Percentiles rank a stretch among this genome's conserved stretches.
phyloP scores from a whole-genome alignment of 2,797 vertebrate species.

The Takifugu ocellatus region DNA sequence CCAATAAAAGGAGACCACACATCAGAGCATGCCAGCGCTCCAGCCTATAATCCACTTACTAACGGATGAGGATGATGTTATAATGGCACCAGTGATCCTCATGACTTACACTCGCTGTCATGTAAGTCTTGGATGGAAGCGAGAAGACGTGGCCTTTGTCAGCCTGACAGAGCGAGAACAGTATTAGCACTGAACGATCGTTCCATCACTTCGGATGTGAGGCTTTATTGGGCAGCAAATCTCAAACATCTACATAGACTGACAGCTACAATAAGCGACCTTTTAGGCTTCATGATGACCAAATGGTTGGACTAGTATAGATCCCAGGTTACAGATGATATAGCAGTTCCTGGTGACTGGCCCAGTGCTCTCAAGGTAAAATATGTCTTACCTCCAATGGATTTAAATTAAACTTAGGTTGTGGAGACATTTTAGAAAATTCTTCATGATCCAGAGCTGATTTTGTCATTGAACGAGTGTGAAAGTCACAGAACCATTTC shows the following conservation, averaged over 20 bases:
- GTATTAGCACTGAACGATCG: constrained; percentile 59
- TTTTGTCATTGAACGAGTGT: constrained; percentile 57
- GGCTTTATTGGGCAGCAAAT: constrained; percentile 41
- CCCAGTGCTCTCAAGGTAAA: constrained; percentile 4
- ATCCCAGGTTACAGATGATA: constrained; percentile 3
- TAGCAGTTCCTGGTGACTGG: not conserved
- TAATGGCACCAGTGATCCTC: constrained; percentile 61
- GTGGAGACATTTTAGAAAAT: constrained; percentile 2
- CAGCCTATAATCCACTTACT: constrained; percentile 73
- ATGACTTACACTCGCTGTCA: constrained; percentile 62
- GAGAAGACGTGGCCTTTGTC: constrained; percentile 54
- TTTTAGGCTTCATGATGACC: too few species aligned
- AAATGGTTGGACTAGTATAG: too few species aligned
- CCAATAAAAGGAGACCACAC: constrained; percentile 75
- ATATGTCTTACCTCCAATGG: constrained; percentile 9
- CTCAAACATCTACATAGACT: constrained; percentile 38
- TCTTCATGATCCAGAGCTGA: constrained; percentile 23
- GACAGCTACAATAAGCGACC: constrained; percentile 27
- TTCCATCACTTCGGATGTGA: constrained; percentile 60
- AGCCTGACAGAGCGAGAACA: constrained; percentile 49
- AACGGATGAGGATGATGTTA: constrained; percentile 67
- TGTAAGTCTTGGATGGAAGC: constrained; percentile 49
- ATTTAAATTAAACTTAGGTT: constrained; percentile 19
- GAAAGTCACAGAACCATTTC: constrained; percentile 52
- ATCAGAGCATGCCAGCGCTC: constrained; percentile 64